Percentiles rank a stretch among this genome's conserved stretches.
These are phyloP conservation scores for Plemyria rubiginata DNA, from an alignment of 2,888 invertebrate species.

Conservation along the genomic window DNA sequence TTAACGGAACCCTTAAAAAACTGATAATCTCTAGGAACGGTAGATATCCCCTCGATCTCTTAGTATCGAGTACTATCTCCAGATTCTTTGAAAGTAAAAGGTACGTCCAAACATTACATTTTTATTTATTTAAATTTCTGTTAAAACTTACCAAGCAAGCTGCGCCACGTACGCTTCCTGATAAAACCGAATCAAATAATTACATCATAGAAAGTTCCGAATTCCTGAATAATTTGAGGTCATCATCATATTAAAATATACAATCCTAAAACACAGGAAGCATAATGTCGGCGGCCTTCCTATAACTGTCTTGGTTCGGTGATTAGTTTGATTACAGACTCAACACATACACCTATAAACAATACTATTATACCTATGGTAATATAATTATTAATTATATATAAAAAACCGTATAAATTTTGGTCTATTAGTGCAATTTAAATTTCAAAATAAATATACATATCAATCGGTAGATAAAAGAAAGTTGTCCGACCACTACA, in stretches of 20 bases:
- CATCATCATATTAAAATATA: slow-evolving; percentile 33
- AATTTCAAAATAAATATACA: background rate
- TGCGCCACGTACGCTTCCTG: background rate
- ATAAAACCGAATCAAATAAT: background rate
- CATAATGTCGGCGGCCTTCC: slow-evolving; percentile 62
- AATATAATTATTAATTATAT: too few species aligned
- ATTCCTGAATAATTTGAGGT: slow-evolving; percentile 40
- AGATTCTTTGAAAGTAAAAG: too few species aligned
- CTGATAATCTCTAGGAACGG: too few species aligned
- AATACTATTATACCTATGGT: too few species aligned
- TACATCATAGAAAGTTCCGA: slow-evolving; percentile 38
- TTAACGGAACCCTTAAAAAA: too few species aligned
- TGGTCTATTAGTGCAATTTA: slow-evolving; percentile 4
- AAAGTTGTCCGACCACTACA: slow-evolving; percentile 51
- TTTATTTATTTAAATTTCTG: too few species aligned
- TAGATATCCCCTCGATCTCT: too few species aligned
- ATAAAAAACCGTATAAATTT: too few species aligned
- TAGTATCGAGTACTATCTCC: too few species aligned
- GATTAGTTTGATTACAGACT: slow-evolving; percentile 46
- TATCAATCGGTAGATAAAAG: slow-evolving; percentile 32
- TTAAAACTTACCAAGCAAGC: background rate
- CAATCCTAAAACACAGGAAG: slow-evolving; percentile 62
- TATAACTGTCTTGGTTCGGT: slow-evolving; percentile 56
- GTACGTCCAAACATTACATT: too few species aligned
- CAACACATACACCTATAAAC: slow-evolving; percentile 15